Conservation (phyloP, 2,797 vertebrate genomes). For the Urophycis tenuis region DNA sequence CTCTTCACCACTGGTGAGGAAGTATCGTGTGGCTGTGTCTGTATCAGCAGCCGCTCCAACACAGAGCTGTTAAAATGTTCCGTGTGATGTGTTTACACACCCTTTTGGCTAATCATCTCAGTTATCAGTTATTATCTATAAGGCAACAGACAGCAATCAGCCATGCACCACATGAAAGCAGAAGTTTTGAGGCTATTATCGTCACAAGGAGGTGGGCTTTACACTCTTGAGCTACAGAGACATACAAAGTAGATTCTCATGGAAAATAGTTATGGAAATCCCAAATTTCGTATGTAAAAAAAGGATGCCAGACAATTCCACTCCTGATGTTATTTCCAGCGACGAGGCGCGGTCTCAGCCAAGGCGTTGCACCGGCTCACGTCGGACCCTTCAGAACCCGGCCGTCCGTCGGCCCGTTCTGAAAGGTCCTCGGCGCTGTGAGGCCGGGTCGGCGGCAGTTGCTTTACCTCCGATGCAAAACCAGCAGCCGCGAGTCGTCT, state of each 20-base stretch:
- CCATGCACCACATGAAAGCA: not conserved
- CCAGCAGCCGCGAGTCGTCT: slow-evolving; percentile 27
- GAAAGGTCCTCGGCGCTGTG: not conserved
- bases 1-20: not conserved
- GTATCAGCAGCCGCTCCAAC: not conserved
- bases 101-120: not conserved
- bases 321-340: not conserved
- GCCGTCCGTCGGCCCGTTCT: not conserved
- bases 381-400: too few relatives aligned
- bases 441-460: not conserved
- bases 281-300: not conserved
- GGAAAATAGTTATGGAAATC: not conserved
- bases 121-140: not conserved
- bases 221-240: not conserved
- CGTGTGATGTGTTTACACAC: not conserved
- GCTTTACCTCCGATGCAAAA: slow-evolving; percentile 55
- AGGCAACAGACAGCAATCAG: not conserved
- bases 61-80: not conserved
- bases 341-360: not conserved
- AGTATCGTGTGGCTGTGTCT: too few relatives aligned
- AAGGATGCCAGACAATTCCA: not conserved
- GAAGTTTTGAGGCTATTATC: not conserved
- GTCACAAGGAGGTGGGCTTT: not conserved
- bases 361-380: not conserved
- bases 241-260: not conserved